Conservation (phyloP, 1,140 invertebrate genomes). For the Lethrus apterus region DNA sequence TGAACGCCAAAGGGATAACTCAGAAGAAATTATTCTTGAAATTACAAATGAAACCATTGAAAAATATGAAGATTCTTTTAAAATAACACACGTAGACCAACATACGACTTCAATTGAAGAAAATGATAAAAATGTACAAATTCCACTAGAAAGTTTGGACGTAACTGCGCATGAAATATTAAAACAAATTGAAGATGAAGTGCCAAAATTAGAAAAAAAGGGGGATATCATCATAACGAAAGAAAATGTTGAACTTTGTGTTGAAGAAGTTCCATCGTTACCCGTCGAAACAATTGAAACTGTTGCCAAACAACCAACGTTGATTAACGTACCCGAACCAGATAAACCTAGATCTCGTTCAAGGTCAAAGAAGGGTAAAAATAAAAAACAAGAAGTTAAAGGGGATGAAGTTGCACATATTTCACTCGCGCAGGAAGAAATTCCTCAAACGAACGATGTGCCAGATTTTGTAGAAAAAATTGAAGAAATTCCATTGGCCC, state of each 20-base stretch:
- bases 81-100: too few species aligned
- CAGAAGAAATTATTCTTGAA: too few species aligned
- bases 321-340: conserved; percentile 26
- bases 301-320: too few species aligned
- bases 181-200: conserved; percentile 34
- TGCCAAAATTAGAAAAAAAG: conserved; percentile 42
- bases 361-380: conserved; percentile 17
- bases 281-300: too few species aligned
- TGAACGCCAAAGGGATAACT: too few species aligned
- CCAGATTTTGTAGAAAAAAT: neutral
- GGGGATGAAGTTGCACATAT: neutral
- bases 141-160: too few species aligned
- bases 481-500: neutral
- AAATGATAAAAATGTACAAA: conserved; percentile 46
- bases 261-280: too few species aligned
- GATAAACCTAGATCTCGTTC: conserved; percentile 39
- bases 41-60: too few species aligned
- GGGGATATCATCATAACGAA: neutral
- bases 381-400: neutral
- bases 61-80: too few species aligned
- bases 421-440: neutral
- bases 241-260: too few species aligned
- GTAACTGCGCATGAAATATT: too few species aligned
- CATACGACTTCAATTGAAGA: conserved; percentile 29
- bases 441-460: neutral